Evolutionary conservation across 2,888 invertebrate genomes (phyloP).

Genomic region (Dicroscelio sp.): DNA sequence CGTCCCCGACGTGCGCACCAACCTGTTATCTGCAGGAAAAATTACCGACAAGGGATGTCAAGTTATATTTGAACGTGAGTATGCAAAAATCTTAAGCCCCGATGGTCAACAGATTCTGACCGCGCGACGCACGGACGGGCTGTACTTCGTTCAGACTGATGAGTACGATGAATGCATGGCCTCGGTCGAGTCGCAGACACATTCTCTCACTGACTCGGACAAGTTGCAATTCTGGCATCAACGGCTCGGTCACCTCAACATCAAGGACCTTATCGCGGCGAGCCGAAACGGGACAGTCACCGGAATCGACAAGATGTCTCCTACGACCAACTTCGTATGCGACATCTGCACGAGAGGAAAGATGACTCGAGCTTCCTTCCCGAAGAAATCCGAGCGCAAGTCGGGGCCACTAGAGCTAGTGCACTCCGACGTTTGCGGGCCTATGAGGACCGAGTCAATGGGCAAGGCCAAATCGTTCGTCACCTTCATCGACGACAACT

Average conservation of each 20-base stretch:
- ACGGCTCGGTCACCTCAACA: neutral
- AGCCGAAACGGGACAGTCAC: neutral
- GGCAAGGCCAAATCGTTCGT: neutral
- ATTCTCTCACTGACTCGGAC: neutral
- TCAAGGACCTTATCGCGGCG: neutral
- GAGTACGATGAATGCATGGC: neutral
- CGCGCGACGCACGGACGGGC: neutral
- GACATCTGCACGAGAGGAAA: neutral
- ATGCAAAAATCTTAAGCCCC: neutral
- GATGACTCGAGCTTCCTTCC: neutral
- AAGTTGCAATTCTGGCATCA: neutral
- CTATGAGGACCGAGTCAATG: neutral
- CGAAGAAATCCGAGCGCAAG: neutral
- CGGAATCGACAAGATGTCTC: neutral
- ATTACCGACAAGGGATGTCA: neutral
- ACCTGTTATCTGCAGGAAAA: neutral
- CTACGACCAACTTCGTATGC: neutral
- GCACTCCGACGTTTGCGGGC: neutral
- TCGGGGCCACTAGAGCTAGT: neutral
- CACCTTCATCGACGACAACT: neutral
- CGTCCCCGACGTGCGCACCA: neutral
- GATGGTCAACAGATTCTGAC: neutral
- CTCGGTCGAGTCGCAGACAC: neutral
- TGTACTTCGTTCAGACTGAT: neutral
- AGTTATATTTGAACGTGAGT: neutral